phyloP scores from a whole-genome alignment of 2,888 invertebrate species.

The Pogonocherus hispidulus region DNA sequence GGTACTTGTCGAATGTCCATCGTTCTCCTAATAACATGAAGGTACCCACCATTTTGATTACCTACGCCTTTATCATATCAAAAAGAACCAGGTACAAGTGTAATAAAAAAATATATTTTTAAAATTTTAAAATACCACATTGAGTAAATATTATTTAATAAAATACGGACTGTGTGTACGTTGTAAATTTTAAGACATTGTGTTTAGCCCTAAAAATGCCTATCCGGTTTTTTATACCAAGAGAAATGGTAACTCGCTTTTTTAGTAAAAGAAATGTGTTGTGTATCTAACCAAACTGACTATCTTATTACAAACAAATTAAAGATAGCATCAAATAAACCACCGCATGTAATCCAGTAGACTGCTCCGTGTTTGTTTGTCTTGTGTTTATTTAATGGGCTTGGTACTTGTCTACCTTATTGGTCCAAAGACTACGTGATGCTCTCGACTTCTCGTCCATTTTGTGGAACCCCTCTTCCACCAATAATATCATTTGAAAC shows the following conservation, averaged over 20 bases:
- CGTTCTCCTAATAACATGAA: not conserved
- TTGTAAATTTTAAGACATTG: too few species aligned
- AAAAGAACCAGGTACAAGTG: too few species aligned
- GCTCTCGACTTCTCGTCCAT: conserved; percentile 11
- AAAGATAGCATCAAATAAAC: not conserved
- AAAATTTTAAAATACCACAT: too few species aligned
- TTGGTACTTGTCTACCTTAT: conserved; percentile 41
- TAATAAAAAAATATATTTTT: too few species aligned
- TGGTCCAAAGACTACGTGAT: conserved; percentile 7
- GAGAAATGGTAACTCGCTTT: not conserved
- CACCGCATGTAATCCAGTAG: not conserved
- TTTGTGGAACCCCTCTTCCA: not conserved
- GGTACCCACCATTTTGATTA: not conserved
- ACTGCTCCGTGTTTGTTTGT: conserved; percentile 24
- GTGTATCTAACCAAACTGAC: not conserved
- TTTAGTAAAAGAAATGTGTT: not conserved
- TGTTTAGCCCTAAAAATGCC: too few species aligned
- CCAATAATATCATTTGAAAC: conserved; percentile 2
- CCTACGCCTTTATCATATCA: too few species aligned
- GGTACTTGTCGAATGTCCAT: not conserved
- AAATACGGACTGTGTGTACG: too few species aligned
- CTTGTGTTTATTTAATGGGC: conserved; percentile 44
- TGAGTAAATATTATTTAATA: too few species aligned
- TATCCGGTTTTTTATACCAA: not conserved
- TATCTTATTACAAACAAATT: not conserved